Evolutionary conservation across 2,113 vertebrate species (phyloP).

Genomic region (Sinocyclocheilus maitianheensis): DNA sequence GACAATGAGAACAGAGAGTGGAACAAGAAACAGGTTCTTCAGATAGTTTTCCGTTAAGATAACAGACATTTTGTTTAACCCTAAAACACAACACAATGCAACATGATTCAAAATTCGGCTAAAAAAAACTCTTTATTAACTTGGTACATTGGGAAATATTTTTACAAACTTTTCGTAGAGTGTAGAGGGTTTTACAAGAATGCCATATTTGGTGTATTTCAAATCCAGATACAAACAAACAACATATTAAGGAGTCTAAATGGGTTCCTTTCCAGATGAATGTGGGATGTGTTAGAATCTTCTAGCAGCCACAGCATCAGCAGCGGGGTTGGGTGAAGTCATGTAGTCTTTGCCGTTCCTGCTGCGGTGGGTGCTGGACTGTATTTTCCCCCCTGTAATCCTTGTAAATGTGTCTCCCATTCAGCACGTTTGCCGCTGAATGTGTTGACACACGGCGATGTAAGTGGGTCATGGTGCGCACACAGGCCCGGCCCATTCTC

Average conservation of each 20-base stretch:
- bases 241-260: no score
- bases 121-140: no score
- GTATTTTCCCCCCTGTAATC: constrained; percentile 62
- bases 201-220: no score
- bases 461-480: constrained; percentile 90
- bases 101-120: no score
- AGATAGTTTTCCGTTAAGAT: neutral
- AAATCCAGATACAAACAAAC: no score
- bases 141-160: no score
- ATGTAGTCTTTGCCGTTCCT: neutral
- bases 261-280: no score
- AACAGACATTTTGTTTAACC: no score
- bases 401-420: constrained; percentile 74
- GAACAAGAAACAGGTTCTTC: constrained; percentile 17
- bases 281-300: neutral
- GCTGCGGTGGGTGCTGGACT: constrained; percentile 51
- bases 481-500: constrained; percentile 85
- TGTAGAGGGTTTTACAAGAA: no score
- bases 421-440: constrained; percentile 83
- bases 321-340: constrained; percentile 30
- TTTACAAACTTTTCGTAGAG: no score
- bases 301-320: neutral
- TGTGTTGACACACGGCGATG: constrained; percentile 87
- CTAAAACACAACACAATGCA: no score
- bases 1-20: constrained; percentile 25